Evolutionary conservation across 92 coral and sea anemone genomes (phyloP), one percentile per base, ranked within the genome.

Genomic region (Bergia puertoricense): DNA sequence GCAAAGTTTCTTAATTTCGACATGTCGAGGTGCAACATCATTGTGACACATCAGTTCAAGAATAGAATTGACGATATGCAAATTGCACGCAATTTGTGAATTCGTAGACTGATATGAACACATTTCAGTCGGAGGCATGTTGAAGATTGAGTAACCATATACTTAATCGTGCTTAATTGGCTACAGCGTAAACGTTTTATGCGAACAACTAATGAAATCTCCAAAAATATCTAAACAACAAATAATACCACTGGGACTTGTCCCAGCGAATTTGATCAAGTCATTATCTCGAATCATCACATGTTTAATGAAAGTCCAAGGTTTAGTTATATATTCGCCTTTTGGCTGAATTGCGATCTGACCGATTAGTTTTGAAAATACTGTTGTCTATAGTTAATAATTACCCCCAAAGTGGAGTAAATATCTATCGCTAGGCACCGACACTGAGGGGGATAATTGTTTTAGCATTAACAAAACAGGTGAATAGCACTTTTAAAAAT

Each of bases 51-150:
- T 8, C 9, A 43, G 30, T 43, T 36, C 80, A 43, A 42, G 23
- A 76, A 76, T 76, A 76, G 80, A 76, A 42, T 18, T 76, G 54
- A 76, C 80, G 54, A 20, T 76, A 76, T 20, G 15, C 8, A 42
- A 36, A 36, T 1, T 42, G 6, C 20, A 40, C 78, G 48, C 46
- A 1, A 40, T 22, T 74, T 74, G 30, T 62, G 30, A 8, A 74
- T 74, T 14, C 30, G 20, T 7, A 14, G 13, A 36, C 13, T 40
- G 7, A 22, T 74, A 38, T 39, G 5, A 6, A 48, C 5, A 74
- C 6, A 74, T 18, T 40, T 74, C 20, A 13, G 78, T n/a, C 22
- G 22, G 23, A 74, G 79, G 79, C 18, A 39, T 15, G 68, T 10
- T 71, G 9, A 23, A 13, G 10, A 62, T 62, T 62, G 10, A 16